Evolutionary conservation across 2,888 invertebrate species (phyloP).

Genomic region (Spisula subtruncata): DNA sequence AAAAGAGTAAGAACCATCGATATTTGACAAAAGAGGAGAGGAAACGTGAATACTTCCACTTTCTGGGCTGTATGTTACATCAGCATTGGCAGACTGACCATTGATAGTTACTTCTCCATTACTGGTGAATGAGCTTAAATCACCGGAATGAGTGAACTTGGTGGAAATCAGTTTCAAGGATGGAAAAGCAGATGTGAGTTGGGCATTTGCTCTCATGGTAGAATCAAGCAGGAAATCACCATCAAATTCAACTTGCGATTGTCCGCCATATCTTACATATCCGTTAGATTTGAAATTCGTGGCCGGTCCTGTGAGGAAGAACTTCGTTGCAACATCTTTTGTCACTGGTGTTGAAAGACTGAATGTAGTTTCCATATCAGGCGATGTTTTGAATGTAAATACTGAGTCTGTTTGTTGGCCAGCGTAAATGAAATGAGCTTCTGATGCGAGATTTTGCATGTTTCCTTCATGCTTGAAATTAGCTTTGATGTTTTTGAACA

Average conservation of each 20-base stretch:
- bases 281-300: constrained; percentile 35
- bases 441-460: constrained; percentile 23
- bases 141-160: constrained; percentile 7
- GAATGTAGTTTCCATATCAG: constrained; percentile 35
- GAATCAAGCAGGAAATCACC: constrained; percentile 22
- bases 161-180: constrained; percentile 16
- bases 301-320: constrained; percentile 25
- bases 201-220: background rate
- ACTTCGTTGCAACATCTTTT: constrained; percentile 37
- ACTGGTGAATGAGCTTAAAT: constrained; percentile 7
- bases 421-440: constrained; percentile 44
- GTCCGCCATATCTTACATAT: constrained; percentile 38
- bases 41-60: background rate
- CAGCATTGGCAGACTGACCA: constrained; percentile 1
- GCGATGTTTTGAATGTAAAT: constrained; percentile 17
- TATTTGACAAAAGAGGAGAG: background rate
- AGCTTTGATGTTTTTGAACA: constrained; percentile 44
- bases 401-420: constrained; percentile 23
- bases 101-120: constrained; percentile 15
- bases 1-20: constrained; percentile 19
- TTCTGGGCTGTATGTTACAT: constrained; percentile 23
- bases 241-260: constrained; percentile 7
- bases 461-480: constrained; percentile 48
- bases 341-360: constrained; percentile 41
- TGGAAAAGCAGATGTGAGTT: constrained; percentile 3